Evolutionary conservation across 1,140 invertebrate species (phyloP).

Genomic region (Colletes latitarsis): DNA sequence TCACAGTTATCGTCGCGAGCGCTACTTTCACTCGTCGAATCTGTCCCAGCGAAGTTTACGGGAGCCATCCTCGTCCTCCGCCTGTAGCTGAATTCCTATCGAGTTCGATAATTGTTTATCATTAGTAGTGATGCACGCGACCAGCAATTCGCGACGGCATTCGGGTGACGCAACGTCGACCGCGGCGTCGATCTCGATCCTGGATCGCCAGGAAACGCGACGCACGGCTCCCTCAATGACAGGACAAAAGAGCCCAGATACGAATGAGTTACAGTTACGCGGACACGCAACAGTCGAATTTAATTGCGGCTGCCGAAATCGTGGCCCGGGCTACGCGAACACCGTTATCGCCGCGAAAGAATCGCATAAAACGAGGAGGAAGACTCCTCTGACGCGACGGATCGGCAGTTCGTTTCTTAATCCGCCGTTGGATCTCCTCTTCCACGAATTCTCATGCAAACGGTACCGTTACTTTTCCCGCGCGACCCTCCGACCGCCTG

Average conservation of each 20-base stretch:
- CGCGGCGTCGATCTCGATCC: not conserved
- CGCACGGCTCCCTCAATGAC: not conserved
- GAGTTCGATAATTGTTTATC: conserved; percentile 23
- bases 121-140: conserved; percentile 25
- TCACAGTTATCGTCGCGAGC: no score
- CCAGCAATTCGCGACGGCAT: not conserved
- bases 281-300: conserved; percentile 10
- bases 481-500: not conserved
- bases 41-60: no score
- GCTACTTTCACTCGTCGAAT: no score
- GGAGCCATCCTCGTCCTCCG: no score
- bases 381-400: not conserved
- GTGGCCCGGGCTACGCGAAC: not conserved
- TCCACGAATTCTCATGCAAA: conserved; percentile 10
- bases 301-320: conserved; percentile 10
- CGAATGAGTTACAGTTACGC: conserved; percentile 11
- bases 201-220: not conserved
- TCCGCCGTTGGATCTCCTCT: conserved; percentile 2
- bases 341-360: conserved; percentile 8
- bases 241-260: not conserved
- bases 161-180: conserved; percentile 17
- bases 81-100: conserved; percentile 24
- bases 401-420: conserved; percentile 15
- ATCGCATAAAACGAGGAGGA: conserved; percentile 8
- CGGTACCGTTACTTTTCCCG: conserved; percentile 6